phyloP scores from a whole-genome alignment of 2,888 invertebrate species.

The Liposcelis brunnea region DNA sequence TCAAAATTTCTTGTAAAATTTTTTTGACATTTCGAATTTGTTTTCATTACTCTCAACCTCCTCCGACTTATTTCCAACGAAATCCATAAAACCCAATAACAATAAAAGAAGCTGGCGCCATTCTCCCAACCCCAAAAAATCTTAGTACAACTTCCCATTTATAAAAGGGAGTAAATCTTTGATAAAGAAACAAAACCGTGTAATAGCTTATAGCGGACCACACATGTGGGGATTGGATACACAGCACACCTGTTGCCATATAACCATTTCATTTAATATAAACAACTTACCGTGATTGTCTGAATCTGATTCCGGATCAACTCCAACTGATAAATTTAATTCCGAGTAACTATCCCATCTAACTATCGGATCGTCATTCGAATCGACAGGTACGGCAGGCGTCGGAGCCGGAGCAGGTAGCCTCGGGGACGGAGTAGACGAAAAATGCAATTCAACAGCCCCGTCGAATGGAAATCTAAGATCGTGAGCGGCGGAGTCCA shows the following conservation, averaged over 20 bases:
- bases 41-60: no score
- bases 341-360: slow-evolving; percentile 64
- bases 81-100: no score
- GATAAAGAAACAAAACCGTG: no score
- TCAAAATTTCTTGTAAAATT: no score
- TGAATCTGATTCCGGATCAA: slow-evolving; percentile 28
- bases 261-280: no score
- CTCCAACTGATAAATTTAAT: slow-evolving; percentile 29
- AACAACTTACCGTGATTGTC: slow-evolving; percentile 14
- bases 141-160: no score
- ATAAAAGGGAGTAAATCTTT: no score
- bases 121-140: no score
- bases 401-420: slow-evolving; percentile 47
- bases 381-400: slow-evolving; percentile 49
- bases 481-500: slow-evolving; percentile 50
- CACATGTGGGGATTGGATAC: background rate
- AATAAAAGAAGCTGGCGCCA: no score
- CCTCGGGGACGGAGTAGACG: slow-evolving; percentile 35
- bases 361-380: slow-evolving; percentile 53
- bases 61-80: no score
- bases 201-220: slow-evolving; percentile 17
- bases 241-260: background rate
- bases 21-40: no score
- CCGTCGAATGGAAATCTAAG: slow-evolving; percentile 46
- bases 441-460: slow-evolving; percentile 69